Evolutionary conservation across 2,113 vertebrate genomes (phyloP), one percentile per base, ranked within the genome.

Genomic region (Bubo blakistoni): DNA sequence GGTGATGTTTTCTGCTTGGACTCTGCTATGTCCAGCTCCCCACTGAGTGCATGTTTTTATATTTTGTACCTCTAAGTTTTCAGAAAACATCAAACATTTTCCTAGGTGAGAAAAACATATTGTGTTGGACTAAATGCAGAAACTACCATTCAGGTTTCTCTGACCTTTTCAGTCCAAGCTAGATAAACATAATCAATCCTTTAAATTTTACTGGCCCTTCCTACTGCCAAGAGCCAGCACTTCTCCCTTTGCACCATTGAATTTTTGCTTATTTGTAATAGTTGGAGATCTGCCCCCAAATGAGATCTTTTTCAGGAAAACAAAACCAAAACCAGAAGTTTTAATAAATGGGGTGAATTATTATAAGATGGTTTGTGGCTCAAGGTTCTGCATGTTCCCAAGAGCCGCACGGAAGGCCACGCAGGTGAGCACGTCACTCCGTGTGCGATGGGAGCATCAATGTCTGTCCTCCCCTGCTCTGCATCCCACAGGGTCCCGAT

Each of bases 371-470:
- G 27, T 17, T 51, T 17, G 32, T n/a, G 29, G 24, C 46, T 71
- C 55, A n/a, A 61, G 14, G 46, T 22, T 61, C 24, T 57, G 27
- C 42, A 20, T 17, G 29, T 66, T 40, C 42, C 61, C 71, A 40
- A 17, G n/a, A 27, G 11, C 27, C 14, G 11, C 55, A 40, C 7
- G 8, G 18, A 49, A 49, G 66, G 11, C 40, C 16, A 25, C 1
- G 5, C 13, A 13, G 65, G 44, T 21, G n/a, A 69, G 10, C 51
- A 11, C 4, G 4, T 32, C 34, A 4, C 21, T 57, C 27, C 36
- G 19, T 1, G 36, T 9, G 1, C 5, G 8, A 14, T 3, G 20
- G 67, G 30, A 44, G 16, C 81, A 7, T 7, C 16, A 4, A 16
- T 10, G 38, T n/a, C 47, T 14, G 36, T 52, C 46, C 26, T 36